A percentile compares a stretch with the other conserved stretches of the same genome.
These are phyloP conservation scores for Corydoras sp. DNA, from an alignment of 2,113 vertebrate species.

Conservation along the genomic window DNA sequence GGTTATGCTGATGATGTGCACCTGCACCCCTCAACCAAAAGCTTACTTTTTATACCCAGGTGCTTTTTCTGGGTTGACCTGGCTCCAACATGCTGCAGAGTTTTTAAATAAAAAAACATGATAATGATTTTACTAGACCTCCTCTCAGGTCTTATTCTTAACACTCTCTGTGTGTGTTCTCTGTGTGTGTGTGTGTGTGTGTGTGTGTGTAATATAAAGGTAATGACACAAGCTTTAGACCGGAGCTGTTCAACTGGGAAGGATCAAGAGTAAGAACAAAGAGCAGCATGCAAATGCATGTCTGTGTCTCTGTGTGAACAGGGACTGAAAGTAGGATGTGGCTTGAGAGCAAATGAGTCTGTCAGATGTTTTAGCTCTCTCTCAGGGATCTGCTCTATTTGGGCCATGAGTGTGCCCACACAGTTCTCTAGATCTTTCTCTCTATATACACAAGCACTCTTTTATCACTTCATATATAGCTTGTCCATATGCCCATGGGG, in stretches of 20 bases:
- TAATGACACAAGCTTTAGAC: slow-evolving; percentile 37
- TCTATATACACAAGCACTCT: not conserved
- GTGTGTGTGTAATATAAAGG: slow-evolving; percentile 22
- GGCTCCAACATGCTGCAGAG: no score
- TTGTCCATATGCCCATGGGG: not conserved
- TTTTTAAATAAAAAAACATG: no score
- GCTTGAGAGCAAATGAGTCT: slow-evolving; percentile 20
- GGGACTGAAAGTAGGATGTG: slow-evolving; percentile 43
- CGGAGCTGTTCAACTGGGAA: slow-evolving; percentile 44
- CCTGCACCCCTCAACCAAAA: no score
- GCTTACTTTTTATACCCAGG: no score
- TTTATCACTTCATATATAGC: slow-evolving; percentile 1
- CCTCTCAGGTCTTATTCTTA: not conserved
- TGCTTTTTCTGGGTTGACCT: no score
- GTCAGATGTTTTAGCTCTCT: slow-evolving; percentile 24
- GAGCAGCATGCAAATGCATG: slow-evolving; percentile 49
- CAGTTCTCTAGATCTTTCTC: slow-evolving; percentile 1
- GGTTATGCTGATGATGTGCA: no score
- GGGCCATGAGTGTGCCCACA: slow-evolving; percentile 6
- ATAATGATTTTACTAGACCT: not conserved
- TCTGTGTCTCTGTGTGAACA: slow-evolving; percentile 33
- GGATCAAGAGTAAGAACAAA: slow-evolving; percentile 49
- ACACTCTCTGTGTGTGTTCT: slow-evolving; percentile 42
- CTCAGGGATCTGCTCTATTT: slow-evolving; percentile 15
- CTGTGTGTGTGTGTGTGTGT: slow-evolving; percentile 39